A percentile compares a stretch with the other conserved stretches of the same genome.
These are phyloP conservation scores for Leuctra nigra DNA, from an alignment of 2,888 invertebrate genomes.

Conservation along the genomic window DNA sequence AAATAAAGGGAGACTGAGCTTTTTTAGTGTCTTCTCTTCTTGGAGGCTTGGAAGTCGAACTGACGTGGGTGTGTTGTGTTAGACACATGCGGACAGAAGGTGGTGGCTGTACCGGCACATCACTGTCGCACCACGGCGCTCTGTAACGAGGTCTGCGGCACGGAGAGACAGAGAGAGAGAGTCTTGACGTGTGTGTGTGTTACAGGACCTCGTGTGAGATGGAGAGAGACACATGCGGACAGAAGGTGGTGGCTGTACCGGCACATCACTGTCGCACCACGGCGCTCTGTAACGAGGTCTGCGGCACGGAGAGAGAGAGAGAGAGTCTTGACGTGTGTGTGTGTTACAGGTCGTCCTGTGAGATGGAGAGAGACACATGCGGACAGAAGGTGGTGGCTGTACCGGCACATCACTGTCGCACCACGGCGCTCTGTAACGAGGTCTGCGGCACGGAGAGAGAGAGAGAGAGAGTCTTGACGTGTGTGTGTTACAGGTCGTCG, in stretches of 20 bases:
- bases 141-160: too few species aligned
- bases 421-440: slow-evolving; percentile 72
- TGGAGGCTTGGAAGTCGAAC: too few species aligned
- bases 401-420: slow-evolving; percentile 74
- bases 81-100: too few species aligned
- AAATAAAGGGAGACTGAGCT: too few species aligned
- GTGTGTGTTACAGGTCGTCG: slow-evolving; percentile 73
- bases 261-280: slow-evolving; percentile 80
- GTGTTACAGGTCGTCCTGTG: slow-evolving; percentile 77
- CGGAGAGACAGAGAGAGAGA: too few species aligned
- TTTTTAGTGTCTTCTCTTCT: too few species aligned
- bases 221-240: slow-evolving; percentile 73
- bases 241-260: slow-evolving; percentile 77
- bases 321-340: slow-evolving; percentile 87
- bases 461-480: slow-evolving; percentile 86
- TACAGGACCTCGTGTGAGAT: slow-evolving; percentile 77
- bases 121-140: too few species aligned
- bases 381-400: slow-evolving; percentile 80
- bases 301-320: slow-evolving; percentile 64
- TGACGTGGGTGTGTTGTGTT: too few species aligned
- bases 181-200: too few species aligned
- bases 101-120: too few species aligned
- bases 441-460: slow-evolving; percentile 62
- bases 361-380: slow-evolving; percentile 74
- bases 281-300: slow-evolving; percentile 66